Base-by-base conservation (phyloP, 1,140 invertebrate species). In the Lithobius niger region DNA sequence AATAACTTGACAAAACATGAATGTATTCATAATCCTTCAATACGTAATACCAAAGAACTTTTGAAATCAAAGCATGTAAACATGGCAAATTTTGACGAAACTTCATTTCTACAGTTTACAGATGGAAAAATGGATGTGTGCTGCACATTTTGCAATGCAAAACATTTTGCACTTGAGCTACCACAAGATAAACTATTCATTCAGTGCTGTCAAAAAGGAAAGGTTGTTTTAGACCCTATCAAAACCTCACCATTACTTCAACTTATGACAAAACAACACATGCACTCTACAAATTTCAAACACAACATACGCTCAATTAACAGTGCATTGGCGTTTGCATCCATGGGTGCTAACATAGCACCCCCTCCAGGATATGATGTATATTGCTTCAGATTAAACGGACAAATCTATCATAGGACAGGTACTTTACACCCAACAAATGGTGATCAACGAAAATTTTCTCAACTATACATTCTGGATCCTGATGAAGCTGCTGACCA, bases 401-500 rank as follows among this genome's bases (percentile, higher is more conserved):
- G 48, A 6, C 22, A 27, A 27, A 27, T 50, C 16, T 27, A 50
- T 27, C 21, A 50, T 27, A 3, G 48, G 16, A 21, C 27, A 27
- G 48, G 48, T 26, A 16, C 27, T 25, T 26, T 50, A 6, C 27
- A 27, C n/a, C 48, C 48, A 50, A 21, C 16, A 25, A 25, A 25
- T 15, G 48, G 24, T 13, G 48, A 50, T 15, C 24, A 25, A 3
- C 13, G 13, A 10, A 50, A 50, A 27, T 50, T 50, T 50, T 22
- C 48, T 6, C 48, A 50, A 50, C 4, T 50, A 26, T 50, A 50
- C 27, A 50, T 50, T 26, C 25, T 27, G 3, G 48, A 50, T 19
- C 22, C 48, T 4, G 27, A 50, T 50, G 19, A 50, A 10, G 48
- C 22, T 6, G 3, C 6, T 10, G 48, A 24, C 6, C 22, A 50